These are phyloP conservation scores for Myotis myotis DNA, from an alignment of 2,797 vertebrate genomes.

Conservation along the genomic window DNA sequence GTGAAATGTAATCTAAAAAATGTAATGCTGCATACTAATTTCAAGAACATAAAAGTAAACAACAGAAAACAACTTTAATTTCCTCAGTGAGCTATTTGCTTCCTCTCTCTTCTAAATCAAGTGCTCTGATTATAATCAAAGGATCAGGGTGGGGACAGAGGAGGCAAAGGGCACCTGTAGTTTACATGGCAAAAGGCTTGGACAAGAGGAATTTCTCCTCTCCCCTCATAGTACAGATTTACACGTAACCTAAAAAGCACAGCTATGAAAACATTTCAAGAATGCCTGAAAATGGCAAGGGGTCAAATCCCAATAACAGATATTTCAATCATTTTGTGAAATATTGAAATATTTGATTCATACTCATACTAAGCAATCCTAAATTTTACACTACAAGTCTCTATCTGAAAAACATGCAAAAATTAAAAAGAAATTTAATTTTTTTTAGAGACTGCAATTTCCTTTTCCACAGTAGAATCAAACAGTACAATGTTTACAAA, in stretches of 20 bases:
- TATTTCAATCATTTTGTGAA: slow-evolving; percentile 17
- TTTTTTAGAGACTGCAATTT: neutral
- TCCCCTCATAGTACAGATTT: neutral
- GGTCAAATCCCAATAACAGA: neutral
- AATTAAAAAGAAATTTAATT: neutral
- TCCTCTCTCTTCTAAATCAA: slow-evolving; percentile 20
- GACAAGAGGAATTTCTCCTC: neutral
- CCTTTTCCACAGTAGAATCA: slow-evolving; percentile 28
- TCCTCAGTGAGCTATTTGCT: neutral
- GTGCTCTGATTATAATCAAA: neutral
- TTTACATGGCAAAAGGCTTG: slow-evolving; percentile 31
- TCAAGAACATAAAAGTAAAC: neutral
- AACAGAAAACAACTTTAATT: neutral
- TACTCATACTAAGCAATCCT: neutral
- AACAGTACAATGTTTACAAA: slow-evolving; percentile 20
- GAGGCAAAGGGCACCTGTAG: slow-evolving; percentile 41
- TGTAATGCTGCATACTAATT: neutral
- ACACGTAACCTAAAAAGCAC: neutral
- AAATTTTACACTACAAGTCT: neutral
- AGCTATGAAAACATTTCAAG: neutral
- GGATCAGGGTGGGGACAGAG: neutral
- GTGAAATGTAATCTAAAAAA: neutral
- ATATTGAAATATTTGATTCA: neutral
- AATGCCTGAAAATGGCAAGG: neutral
- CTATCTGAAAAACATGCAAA: neutral